Conservation (phyloP, 2,113 vertebrate genomes). For the Puntigrus tetrazona region DNA sequence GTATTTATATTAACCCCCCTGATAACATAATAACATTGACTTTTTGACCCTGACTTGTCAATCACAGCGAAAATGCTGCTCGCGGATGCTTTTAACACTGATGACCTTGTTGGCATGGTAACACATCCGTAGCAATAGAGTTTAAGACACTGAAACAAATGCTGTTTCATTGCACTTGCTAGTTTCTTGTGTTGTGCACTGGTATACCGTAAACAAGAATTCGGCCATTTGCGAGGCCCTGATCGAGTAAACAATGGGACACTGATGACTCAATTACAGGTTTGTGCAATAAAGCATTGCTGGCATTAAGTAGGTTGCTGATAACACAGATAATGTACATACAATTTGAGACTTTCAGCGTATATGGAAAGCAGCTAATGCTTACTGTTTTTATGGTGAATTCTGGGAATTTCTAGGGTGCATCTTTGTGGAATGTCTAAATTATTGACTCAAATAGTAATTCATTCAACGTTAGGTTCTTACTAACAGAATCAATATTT, state of each 20-base stretch:
- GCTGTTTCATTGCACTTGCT: neutral
- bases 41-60: constrained; percentile 25
- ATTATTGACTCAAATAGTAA: neutral
- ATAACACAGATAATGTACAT: neutral
- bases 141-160: constrained; percentile 27
- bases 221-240: neutral
- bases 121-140: constrained; percentile 4
- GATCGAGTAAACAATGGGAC: neutral
- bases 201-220: neutral
- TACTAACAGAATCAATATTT: constrained; percentile 12
- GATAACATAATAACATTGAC: constrained; percentile 40
- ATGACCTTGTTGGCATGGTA: constrained; percentile 40
- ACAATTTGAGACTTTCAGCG: neutral
- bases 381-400: neutral
- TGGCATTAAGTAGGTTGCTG: neutral
- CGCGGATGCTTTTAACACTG: constrained; percentile 26
- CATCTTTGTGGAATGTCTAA: neutral
- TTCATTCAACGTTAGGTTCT: neutral
- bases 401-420: neutral
- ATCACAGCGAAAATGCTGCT: constrained; percentile 3
- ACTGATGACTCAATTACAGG: constrained; percentile 20
- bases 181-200: neutral
- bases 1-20: constrained; percentile 16
- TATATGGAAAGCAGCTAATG: neutral
- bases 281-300: neutral